phyloP scores from a whole-genome alignment of 2,113 vertebrate genomes.

The Coptodon bakossiorum region DNA sequence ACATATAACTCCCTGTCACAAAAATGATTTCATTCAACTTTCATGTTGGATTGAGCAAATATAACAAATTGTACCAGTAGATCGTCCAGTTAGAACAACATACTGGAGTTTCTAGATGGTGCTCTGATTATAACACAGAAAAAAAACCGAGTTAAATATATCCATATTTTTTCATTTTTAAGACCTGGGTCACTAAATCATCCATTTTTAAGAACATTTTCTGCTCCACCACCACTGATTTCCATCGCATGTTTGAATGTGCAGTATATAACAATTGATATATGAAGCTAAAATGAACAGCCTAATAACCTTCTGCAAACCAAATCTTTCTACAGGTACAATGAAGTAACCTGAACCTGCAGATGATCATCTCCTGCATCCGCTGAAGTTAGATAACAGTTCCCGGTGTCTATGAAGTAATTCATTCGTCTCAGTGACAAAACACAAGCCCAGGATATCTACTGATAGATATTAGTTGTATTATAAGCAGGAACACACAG shows the following conservation, averaged over 20 bases:
- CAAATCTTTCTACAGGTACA: not conserved
- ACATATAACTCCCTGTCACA: not conserved
- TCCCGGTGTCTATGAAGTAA: not conserved
- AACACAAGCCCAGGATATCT: not conserved
- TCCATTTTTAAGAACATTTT: not conserved
- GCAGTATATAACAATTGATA: not conserved
- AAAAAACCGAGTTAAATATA: fast-evolving
- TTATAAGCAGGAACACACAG: slow-evolving; percentile 13
- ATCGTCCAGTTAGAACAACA: not conserved
- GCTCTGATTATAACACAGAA: not conserved
- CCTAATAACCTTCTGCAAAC: not conserved
- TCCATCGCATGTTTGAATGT: not conserved
- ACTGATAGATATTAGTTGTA: not conserved
- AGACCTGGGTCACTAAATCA: not conserved
- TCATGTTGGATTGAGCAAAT: not conserved
- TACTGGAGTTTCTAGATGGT: not conserved
- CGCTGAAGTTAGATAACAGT: not conserved
- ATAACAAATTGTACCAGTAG: not conserved
- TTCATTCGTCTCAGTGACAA: not conserved
- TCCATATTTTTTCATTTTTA: not conserved
- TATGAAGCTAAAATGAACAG: not conserved
- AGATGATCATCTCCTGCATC: not conserved
- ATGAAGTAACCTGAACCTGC: not conserved
- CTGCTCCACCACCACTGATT: not conserved
- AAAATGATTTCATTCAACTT: not conserved